These are phyloP conservation scores for Glossosoma conforme DNA, from an alignment of 1,140 invertebrate genomes.

Conservation along the genomic window DNA sequence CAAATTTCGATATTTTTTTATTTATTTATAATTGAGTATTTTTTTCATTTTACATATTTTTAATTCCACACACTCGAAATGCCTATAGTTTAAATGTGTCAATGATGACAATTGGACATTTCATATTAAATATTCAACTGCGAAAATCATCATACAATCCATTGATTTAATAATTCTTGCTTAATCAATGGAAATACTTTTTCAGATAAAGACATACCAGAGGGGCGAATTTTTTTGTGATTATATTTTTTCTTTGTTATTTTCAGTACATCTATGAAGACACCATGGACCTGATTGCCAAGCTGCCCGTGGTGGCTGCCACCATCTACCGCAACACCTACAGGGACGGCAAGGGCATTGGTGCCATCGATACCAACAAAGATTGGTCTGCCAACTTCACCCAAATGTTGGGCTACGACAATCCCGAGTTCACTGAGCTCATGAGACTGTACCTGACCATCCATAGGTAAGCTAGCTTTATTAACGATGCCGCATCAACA, in stretches of 20 bases:
- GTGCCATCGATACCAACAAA: conserved; percentile 80
- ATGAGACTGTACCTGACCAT: conserved; percentile 95
- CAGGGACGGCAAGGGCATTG: conserved; percentile 78
- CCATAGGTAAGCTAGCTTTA: conserved; percentile 56
- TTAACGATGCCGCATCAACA: no score
- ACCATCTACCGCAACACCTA: conserved; percentile 92
- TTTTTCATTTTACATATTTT: no score
- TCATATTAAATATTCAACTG: no score
- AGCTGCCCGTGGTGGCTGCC: conserved; percentile 89
- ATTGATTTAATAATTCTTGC: no score
- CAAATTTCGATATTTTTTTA: background rate
- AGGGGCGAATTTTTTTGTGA: no score
- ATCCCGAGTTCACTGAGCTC: conserved; percentile 83
- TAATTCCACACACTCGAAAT: no score
- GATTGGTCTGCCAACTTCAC: conserved; percentile 96
- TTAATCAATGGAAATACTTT: no score
- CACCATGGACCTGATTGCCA: conserved; percentile 94
- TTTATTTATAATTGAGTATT: no score
- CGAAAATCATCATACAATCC: no score
- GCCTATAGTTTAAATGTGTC: no score
- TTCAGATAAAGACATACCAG: no score
- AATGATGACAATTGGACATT: no score
- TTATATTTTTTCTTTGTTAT: conserved; percentile 9
- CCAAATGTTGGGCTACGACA: conserved; percentile 87
- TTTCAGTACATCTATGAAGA: conserved; percentile 87